Percentiles rank a stretch among this genome's conserved stretches.
Conservation (phyloP, 2,797 vertebrate genomes). For the Ciconia nigra region DNA sequence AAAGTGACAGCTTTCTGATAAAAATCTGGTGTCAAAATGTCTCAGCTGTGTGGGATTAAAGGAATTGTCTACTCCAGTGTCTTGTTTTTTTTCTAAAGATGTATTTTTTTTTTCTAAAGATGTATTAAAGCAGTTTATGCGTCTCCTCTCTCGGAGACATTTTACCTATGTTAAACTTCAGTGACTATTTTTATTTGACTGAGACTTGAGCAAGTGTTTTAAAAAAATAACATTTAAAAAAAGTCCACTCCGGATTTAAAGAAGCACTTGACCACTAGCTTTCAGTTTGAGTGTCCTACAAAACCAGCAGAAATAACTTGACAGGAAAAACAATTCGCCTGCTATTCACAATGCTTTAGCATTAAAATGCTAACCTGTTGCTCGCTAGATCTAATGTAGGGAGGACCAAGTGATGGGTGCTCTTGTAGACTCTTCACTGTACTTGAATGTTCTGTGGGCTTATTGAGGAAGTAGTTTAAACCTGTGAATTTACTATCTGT, state of each 20-base stretch:
- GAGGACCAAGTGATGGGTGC: not conserved
- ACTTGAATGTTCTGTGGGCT: not conserved
- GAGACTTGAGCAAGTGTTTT: not conserved
- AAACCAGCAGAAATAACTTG: not conserved
- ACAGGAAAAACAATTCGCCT: not conserved
- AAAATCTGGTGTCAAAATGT: not conserved
- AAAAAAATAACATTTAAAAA: not conserved
- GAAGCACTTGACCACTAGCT: not conserved
- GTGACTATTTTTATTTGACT: not conserved
- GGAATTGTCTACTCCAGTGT: not conserved
- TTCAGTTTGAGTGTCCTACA: not conserved
- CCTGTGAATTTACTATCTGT: not conserved
- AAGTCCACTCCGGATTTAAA: not conserved
- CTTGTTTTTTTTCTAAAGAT: not conserved
- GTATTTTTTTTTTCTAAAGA: not conserved
- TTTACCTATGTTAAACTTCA: not conserved
- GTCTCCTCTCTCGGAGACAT: not conserved
- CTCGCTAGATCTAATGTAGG: not conserved
- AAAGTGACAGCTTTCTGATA: not conserved
- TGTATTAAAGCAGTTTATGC: not conserved
- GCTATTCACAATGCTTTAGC: not conserved
- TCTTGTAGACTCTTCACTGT: not conserved
- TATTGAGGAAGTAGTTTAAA: not conserved
- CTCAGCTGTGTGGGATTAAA: not conserved
- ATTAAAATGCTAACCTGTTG: not conserved